Evolutionary conservation across 2,888 invertebrate genomes (phyloP).

Genomic region (Acanthopleura granulata): DNA sequence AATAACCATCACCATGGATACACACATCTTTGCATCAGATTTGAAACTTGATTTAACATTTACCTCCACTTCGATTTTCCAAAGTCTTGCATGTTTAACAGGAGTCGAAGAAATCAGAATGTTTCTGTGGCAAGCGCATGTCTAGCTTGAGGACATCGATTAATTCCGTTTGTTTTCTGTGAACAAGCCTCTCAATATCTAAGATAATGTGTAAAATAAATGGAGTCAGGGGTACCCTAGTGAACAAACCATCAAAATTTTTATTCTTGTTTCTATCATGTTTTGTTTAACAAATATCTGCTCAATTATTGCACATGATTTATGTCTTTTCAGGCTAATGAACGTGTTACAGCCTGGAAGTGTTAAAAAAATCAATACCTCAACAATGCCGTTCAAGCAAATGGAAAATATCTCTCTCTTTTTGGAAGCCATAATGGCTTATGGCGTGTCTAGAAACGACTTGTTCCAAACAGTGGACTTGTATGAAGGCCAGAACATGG

Average conservation of each 20-base stretch:
- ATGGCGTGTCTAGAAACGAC: conserved; percentile 96
- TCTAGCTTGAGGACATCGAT: no score
- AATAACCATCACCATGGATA: no score
- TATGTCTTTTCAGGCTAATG: conserved; percentile 74
- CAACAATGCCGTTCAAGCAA: conserved; percentile 81
- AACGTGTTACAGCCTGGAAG: conserved; percentile 94
- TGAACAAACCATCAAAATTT: no score
- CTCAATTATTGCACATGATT: not conserved
- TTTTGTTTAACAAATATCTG: not conserved
- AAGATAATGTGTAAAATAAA: no score
- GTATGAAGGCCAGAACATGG: conserved; percentile 95
- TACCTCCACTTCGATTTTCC: no score
- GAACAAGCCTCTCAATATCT: no score
- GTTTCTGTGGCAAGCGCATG: no score
- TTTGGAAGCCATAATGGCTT: conserved; percentile 88
- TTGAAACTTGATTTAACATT: no score
- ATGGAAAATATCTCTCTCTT: conserved; percentile 97
- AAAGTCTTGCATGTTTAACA: not conserved
- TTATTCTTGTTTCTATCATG: no score
- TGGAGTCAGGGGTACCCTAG: no score
- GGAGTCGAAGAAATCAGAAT: not conserved
- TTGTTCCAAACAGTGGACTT: conserved; percentile 99
- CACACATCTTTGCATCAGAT: no score
- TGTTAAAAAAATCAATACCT: conserved; percentile 93
- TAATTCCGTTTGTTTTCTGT: no score